phyloP scores from a whole-genome alignment of 37 sponge, comb jelly and placozoan genomes.

The Hormiphora californensis region DNA sequence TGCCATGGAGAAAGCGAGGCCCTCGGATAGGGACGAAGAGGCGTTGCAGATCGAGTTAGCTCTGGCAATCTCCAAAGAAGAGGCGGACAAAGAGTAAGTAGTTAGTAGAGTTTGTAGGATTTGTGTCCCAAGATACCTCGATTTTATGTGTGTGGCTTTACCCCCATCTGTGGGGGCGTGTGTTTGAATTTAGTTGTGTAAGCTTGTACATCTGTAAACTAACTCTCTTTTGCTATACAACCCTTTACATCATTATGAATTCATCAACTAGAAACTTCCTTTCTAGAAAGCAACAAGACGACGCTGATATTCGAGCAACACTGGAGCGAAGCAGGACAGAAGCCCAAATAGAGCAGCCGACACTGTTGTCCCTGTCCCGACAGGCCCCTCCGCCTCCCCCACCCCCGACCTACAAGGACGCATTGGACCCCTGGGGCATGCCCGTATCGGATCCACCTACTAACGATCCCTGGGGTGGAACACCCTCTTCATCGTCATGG shows the following conservation, averaged over 20 bases:
- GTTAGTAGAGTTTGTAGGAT: too few relatives aligned
- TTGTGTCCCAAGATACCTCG: too few relatives aligned
- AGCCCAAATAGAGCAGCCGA: constrained; percentile 8
- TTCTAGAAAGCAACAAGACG: constrained; percentile 63
- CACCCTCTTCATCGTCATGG: too few relatives aligned
- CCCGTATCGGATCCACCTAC: background rate
- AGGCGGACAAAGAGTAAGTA: constrained; percentile 82
- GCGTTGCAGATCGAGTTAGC: constrained; percentile 92
- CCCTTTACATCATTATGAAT: background rate
- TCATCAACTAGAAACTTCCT: background rate
- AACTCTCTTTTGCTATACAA: background rate
- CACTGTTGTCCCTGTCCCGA: background rate
- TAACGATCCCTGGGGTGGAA: constrained; percentile 29
- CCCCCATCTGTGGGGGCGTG: too few relatives aligned
- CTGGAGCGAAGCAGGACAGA: constrained; percentile 73
- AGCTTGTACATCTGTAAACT: too few relatives aligned
- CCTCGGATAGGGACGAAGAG: constrained; percentile 71
- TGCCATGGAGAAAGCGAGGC: constrained; percentile 72
- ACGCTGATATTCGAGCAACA: constrained; percentile 65
- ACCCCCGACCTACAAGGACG: background rate
- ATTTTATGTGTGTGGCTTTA: too few relatives aligned
- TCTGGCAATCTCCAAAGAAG: constrained; percentile 82
- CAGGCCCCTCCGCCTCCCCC: background rate
- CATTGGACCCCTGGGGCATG: constrained; percentile 56
- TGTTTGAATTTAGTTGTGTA: too few relatives aligned